A percentile compares a stretch with the other conserved stretches of the same genome.
These are phyloP conservation scores for Chroicocephalus ridibundus DNA, from an alignment of 2,113 vertebrate species.

Conservation along the genomic window DNA sequence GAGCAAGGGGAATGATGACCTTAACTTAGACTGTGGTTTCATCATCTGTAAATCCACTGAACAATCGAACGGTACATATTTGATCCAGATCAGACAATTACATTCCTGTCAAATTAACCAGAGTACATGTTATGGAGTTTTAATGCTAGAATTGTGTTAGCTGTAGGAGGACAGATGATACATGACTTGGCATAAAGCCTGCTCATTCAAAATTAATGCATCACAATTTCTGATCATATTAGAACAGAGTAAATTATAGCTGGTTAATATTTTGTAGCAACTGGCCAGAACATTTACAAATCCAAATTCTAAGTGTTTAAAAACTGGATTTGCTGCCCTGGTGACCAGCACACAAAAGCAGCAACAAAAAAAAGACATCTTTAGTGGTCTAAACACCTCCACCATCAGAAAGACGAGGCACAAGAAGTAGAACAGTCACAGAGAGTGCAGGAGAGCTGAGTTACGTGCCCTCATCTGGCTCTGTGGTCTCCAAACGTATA, in stretches of 20 bases:
- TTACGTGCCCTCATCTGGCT: neutral
- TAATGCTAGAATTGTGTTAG: neutral
- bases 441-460: neutral
- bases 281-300: neutral
- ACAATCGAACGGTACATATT: neutral
- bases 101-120: neutral
- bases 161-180: neutral
- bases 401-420: neutral
- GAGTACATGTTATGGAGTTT: neutral
- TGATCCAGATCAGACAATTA: neutral
- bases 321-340: neutral
- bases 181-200: neutral
- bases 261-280: neutral
- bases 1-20: neutral
- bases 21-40: neutral
- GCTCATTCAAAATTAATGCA: neutral
- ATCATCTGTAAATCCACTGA: neutral
- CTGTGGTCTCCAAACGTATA: neutral
- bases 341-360: neutral
- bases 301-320: neutral
- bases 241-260: neutral
- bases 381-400: neutral
- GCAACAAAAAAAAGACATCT: neutral
- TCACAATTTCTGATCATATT: neutral
- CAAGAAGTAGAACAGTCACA: neutral